Conservation (phyloP, 2,797 vertebrate genomes). For the Chanos chanos region DNA sequence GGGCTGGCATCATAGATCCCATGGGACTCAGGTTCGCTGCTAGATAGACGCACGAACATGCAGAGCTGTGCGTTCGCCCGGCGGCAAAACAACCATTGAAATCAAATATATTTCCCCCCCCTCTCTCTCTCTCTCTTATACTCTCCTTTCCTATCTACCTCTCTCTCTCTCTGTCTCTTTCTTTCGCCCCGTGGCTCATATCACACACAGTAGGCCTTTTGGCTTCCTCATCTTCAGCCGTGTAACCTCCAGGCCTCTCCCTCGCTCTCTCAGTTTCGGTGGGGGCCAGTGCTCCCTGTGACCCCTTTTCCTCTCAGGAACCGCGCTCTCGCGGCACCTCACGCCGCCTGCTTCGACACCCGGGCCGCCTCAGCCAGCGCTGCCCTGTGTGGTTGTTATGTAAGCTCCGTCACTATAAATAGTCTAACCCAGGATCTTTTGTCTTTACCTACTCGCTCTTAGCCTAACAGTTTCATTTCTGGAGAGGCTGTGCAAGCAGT, state of each 20-base stretch:
- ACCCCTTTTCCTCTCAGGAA: too few relatives aligned
- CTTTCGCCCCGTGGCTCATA: constrained; percentile 25
- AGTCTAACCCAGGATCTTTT: constrained; percentile 82
- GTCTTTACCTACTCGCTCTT: constrained; percentile 86
- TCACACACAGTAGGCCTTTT: constrained; percentile 2
- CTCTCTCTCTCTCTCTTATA: constrained; percentile 1
- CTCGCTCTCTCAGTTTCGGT: not conserved
- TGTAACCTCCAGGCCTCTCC: constrained; percentile 14
- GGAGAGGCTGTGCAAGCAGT: constrained; percentile 78
- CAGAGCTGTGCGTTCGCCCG: constrained; percentile 11
- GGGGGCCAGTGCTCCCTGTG: constrained; percentile 26
- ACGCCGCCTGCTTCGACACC: constrained; percentile 56
- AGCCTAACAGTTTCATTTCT: constrained; percentile 84
- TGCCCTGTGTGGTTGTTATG: constrained; percentile 70
- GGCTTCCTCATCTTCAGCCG: constrained; percentile 8
- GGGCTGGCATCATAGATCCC: constrained; percentile 53
- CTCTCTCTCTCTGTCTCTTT: not conserved
- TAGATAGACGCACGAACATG: constrained; percentile 17
- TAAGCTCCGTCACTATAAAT: constrained; percentile 78
- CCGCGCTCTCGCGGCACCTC: too few relatives aligned
- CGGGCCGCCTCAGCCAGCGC: constrained; percentile 43
- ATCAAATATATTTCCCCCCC: constrained; percentile 31
- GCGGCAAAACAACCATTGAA: constrained; percentile 34
- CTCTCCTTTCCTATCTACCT: not conserved
- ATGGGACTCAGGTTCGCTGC: constrained; percentile 34